A percentile compares a stretch with the other conserved stretches of the same genome.
phyloP scores from a whole-genome alignment of 2,113 vertebrate species.

The Tyrannus savana region DNA sequence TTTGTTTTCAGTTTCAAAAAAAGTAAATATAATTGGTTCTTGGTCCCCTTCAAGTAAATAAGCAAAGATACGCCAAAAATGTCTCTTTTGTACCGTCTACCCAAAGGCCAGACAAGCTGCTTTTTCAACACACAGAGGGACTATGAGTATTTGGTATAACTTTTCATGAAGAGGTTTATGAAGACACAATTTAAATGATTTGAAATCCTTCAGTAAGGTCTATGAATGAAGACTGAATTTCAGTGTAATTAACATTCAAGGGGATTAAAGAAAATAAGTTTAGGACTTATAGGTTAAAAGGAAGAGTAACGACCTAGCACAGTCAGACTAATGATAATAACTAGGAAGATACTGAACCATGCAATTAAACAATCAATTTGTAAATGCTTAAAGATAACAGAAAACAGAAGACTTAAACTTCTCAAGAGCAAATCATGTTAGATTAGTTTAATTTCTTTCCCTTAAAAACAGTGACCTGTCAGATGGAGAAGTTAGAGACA shows the following conservation, averaged over 20 bases:
- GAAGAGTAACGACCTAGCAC: neutral
- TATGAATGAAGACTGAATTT: neutral
- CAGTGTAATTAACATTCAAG: neutral
- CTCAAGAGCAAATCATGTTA: neutral
- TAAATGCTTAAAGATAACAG: neutral
- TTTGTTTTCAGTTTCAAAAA: neutral
- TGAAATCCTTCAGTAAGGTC: neutral
- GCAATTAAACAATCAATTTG: neutral
- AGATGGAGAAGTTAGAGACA: neutral
- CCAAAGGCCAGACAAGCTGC: neutral
- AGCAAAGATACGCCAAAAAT: neutral
- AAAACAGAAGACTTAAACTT: neutral
- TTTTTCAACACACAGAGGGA: neutral
- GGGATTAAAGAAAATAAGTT: neutral
- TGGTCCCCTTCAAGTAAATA: neutral
- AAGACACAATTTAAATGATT: neutral
- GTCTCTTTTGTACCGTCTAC: neutral
- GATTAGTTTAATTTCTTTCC: neutral
- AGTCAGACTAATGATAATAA: neutral
- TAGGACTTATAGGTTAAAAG: neutral
- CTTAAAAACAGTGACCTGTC: neutral
- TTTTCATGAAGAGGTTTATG: neutral
- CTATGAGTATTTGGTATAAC: neutral
- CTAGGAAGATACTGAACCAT: neutral
- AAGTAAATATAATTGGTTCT: neutral